Percentiles rank a stretch among this genome's conserved stretches.
Conservation (phyloP, 1,140 invertebrate genomes). For the Ruditapes philippinarum region DNA sequence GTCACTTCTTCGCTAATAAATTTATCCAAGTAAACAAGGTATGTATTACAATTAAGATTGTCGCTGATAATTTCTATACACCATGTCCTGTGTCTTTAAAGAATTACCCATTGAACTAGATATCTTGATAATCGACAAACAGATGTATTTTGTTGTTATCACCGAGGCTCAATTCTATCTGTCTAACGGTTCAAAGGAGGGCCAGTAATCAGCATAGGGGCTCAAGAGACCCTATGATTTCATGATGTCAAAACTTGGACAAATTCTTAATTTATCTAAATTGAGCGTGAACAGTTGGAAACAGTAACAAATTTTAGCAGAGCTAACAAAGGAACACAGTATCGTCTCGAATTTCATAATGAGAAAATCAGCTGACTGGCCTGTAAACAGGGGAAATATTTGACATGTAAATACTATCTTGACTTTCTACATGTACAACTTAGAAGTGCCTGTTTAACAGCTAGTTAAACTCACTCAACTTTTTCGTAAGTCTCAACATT, state of each 20-base stretch:
- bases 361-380: background rate
- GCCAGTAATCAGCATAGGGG: background rate
- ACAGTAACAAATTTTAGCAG: background rate
- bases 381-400: no score
- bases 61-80: background rate
- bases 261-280: background rate
- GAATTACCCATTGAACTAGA: background rate
- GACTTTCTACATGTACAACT: no score
- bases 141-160: background rate
- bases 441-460: no score
- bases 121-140: background rate
- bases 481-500: no score
- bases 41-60: background rate
- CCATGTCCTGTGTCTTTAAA: background rate
- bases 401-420: no score
- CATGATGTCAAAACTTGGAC: background rate
- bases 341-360: constrained; percentile 1
- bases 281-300: background rate
- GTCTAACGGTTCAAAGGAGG: constrained; percentile 1
- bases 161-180: background rate
- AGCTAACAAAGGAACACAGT: background rate
- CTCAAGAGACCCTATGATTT: background rate
- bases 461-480: no score
- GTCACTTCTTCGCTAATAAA: background rate
- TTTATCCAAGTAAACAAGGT: background rate